A percentile compares a stretch with the other conserved stretches of the same genome.
phyloP scores from a whole-genome alignment of 2,888 invertebrate species.

The Chymomyza amoena region DNA sequence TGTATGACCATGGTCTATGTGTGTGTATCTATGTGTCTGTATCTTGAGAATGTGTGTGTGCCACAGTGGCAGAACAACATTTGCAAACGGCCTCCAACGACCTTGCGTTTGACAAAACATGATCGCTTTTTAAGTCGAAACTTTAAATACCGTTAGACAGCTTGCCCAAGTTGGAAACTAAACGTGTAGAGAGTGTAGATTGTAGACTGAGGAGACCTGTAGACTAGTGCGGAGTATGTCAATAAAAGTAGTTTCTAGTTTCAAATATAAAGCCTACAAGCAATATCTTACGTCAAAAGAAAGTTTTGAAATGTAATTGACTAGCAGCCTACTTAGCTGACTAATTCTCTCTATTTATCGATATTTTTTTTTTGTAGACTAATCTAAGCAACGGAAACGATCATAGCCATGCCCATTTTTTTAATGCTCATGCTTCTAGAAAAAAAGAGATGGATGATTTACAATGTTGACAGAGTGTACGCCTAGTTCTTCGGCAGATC shows the following conservation, averaged over 20 bases:
- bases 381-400: no score
- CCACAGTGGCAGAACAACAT: conserved; percentile 71
- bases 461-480: no score
- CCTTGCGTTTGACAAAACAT: conserved; percentile 76
- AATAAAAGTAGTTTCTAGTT: neutral
- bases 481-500: no score
- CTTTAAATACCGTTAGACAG: conserved; percentile 50
- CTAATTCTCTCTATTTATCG: no score
- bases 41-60: conserved; percentile 52
- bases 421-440: no score
- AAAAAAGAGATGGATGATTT: no score
- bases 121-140: conserved; percentile 55
- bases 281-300: no score
- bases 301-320: no score
- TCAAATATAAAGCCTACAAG: neutral
- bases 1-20: conserved; percentile 7
- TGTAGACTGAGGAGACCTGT: no score
- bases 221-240: neutral
- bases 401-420: no score
- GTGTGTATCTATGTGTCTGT: conserved; percentile 9
- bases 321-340: no score
- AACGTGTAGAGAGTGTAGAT: conserved; percentile 2
- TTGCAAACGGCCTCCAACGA: conserved; percentile 77
- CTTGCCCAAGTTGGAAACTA: neutral
- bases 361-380: no score